These are phyloP conservation scores for Saturnia pavonia DNA, from an alignment of 2,888 invertebrate species.

Conservation along the genomic window DNA sequence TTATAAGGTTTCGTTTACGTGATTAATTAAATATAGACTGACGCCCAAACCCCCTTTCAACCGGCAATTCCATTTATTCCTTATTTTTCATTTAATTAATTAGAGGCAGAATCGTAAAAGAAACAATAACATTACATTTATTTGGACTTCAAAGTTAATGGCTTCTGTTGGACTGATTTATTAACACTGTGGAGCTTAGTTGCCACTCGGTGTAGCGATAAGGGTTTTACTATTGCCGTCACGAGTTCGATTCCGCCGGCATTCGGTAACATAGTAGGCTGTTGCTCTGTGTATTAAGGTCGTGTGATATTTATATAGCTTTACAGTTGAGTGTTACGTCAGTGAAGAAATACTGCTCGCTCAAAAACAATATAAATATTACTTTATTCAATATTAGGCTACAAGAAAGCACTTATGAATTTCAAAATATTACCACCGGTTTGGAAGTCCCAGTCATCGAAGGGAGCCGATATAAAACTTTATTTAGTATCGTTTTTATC, in stretches of 20 bases:
- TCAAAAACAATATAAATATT: too few relatives aligned
- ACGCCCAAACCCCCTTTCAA: background rate
- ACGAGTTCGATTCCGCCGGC: background rate
- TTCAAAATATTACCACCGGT: too few relatives aligned
- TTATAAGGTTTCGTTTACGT: background rate
- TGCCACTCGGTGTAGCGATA: background rate
- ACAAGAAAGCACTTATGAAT: too few relatives aligned
- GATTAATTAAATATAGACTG: background rate
- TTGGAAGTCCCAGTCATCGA: too few relatives aligned
- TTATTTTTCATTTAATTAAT: constrained; percentile 8
- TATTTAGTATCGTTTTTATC: too few relatives aligned
- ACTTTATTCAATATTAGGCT: too few relatives aligned
- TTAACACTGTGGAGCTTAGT: background rate
- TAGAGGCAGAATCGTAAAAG: background rate
- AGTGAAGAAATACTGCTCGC: too few relatives aligned
- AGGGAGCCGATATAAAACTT: too few relatives aligned
- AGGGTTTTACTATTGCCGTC: background rate
- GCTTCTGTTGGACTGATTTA: background rate
- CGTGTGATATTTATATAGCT: too few relatives aligned
- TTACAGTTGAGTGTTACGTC: too few relatives aligned
- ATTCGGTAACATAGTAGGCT: background rate
- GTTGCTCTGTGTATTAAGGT: too few relatives aligned
- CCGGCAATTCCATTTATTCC: background rate
- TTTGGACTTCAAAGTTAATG: background rate
- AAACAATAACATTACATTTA: constrained; percentile 11